Base-by-base conservation (phyloP, 2,113 vertebrate genomes). In the Triplophysa siluroides region DNA sequence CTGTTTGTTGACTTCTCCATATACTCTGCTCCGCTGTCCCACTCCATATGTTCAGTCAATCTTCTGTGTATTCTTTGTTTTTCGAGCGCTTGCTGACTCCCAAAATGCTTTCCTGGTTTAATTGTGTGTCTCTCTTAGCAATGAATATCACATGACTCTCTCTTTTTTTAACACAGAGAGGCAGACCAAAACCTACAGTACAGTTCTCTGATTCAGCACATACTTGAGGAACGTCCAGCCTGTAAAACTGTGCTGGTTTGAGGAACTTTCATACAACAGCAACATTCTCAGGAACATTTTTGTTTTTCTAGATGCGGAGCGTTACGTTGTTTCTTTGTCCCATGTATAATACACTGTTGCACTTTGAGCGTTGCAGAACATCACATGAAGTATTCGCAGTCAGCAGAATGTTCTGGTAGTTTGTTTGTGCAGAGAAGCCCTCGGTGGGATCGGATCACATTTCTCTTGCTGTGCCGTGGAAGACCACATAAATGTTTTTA, bases 141-240 rank as follows among this genome's bases (percentile, higher is more conserved):
- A 60, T 7, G 1, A 60, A 47, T 29, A 63, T 47, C 38, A 26
- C 60, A 76, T 13, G 3, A 60, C 16, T 76, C 41, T 76, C 41
- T 76, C 73, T 21, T 56, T 70, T 63, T 63, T 61, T 45, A 47
- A 76, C 63, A 63, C 63, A 61, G 23, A 12, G 14, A 62, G 56
- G 16, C 73, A 63, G 60, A 76, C 16, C 43, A 18, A 38, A 74
- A 74, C 16, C 33, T 13, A 4, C 2, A 24, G 18, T 26, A 18
- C 13, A 16, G 52, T 47, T 61, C 41, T 75, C 23, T 76, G 73
- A 63, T 50, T 76, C 73, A 29, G 73, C 73, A 50, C 21, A 76
- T 76, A 76, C 41, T 76, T 76, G 60, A 76, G 73, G 41, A 61
- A 45, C 7, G 41, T 76, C 41, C 72, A 62, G 41, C 72, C 38